Percentiles rank a stretch among this genome's conserved stretches.
Conservation (phyloP, 2,113 vertebrate genomes). For the Ranitomeya variabilis region DNA sequence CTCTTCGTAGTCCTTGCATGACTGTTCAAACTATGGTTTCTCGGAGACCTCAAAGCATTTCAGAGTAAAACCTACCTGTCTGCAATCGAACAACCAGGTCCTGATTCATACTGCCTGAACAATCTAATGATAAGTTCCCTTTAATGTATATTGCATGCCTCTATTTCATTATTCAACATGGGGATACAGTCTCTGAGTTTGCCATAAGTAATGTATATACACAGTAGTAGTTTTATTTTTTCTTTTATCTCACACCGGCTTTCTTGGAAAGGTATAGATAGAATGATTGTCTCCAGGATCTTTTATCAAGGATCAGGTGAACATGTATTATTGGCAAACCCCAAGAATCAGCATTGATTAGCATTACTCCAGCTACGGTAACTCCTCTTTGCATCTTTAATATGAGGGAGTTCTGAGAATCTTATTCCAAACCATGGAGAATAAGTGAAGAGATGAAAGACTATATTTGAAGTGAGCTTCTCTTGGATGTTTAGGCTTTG, state of each 20-base stretch:
- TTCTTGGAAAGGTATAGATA: neutral
- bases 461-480: neutral
- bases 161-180: neutral
- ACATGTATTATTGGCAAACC: neutral
- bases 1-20: too few relatives aligned
- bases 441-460: neutral
- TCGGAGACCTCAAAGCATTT: too few relatives aligned
- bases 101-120: too few relatives aligned
- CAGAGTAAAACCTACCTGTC: too few relatives aligned
- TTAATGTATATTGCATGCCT: neutral
- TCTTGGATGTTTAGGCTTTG: constrained; percentile 7
- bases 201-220: neutral
- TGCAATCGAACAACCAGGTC: too few relatives aligned
- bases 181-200: neutral
- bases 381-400: neutral
- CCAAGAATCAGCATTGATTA: neutral
- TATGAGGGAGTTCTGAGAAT: neutral
- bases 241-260: neutral
- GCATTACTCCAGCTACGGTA: neutral
- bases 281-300: neutral
- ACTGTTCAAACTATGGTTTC: too few relatives aligned
- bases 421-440: neutral
- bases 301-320: constrained; percentile 4
- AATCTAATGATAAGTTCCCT: neutral
- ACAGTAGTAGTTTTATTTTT: neutral